phyloP scores from a whole-genome alignment of 2,113 vertebrate species.

The Oryzias woworae region DNA sequence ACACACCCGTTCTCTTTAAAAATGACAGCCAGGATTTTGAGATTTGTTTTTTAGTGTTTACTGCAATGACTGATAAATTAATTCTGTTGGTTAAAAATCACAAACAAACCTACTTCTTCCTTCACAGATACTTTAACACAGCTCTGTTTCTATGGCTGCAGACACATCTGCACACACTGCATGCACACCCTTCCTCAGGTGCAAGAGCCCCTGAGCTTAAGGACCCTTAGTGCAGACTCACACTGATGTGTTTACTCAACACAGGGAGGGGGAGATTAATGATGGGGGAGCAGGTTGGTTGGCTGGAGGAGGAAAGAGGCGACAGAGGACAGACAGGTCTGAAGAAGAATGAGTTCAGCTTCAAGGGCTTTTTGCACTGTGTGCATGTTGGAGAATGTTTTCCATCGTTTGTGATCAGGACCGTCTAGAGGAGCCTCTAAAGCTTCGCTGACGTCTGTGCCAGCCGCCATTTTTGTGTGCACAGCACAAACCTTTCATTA shows the following conservation, averaged over 20 bases:
- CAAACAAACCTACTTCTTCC: too few relatives aligned
- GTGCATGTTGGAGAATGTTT: conserved; percentile 9
- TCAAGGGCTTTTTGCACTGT: conserved; percentile 28
- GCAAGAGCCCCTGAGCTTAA: conserved; percentile 12
- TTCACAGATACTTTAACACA: neutral
- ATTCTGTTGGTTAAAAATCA: too few relatives aligned
- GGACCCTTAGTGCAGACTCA: conserved; percentile 43
- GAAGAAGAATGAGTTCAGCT: conserved; percentile 29
- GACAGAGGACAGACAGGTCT: conserved; percentile 25
- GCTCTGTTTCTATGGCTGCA: too few relatives aligned
- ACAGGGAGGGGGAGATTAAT: conserved; percentile 18
- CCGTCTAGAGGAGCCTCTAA: conserved; percentile 14
- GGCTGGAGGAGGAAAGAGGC: conserved; percentile 9
- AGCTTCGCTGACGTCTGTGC: neutral
- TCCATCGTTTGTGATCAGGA: conserved; percentile 24
- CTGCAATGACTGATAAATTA: too few relatives aligned
- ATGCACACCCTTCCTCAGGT: conserved; percentile 10
- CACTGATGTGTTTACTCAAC: conserved; percentile 49
- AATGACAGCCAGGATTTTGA: too few relatives aligned
- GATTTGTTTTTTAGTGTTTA: too few relatives aligned
- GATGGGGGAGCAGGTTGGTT: conserved; percentile 9
- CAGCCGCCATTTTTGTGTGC: conserved; percentile 16
- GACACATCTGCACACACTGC: neutral
- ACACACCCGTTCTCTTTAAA: too few relatives aligned
- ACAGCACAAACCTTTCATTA: conserved; percentile 16